Percentiles rank a stretch among this genome's conserved stretches.
Evolutionary conservation across 2,113 vertebrate species (phyloP).

Genomic region (Xiphophorus couchianus): DNA sequence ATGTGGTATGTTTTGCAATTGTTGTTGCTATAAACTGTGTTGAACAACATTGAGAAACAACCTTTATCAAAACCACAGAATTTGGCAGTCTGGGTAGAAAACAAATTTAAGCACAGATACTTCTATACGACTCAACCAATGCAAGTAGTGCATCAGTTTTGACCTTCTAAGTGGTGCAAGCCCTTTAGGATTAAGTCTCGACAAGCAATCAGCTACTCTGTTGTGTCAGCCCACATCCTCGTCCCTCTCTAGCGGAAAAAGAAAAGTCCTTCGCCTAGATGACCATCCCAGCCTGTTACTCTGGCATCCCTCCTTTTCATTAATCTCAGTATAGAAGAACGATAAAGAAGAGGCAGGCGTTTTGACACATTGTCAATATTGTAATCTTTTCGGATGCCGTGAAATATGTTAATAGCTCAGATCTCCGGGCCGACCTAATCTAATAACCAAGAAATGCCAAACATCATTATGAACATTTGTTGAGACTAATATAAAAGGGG

Average conservation of each 20-base stretch:
- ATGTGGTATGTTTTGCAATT: too few relatives aligned
- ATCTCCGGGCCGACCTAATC: slow-evolving; percentile 17
- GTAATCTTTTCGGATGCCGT: slow-evolving; percentile 10
- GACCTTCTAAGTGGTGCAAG: slow-evolving; percentile 50
- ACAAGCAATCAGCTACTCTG: slow-evolving; percentile 55
- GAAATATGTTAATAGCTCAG: slow-evolving; percentile 4
- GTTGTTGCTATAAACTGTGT: too few relatives aligned
- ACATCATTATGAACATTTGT: background rate
- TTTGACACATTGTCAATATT: slow-evolving; percentile 14
- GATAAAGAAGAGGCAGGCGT: slow-evolving; percentile 40
- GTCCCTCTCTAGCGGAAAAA: slow-evolving; percentile 31
- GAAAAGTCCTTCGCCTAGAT: slow-evolving; percentile 49
- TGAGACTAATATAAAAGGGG: slow-evolving; percentile 16
- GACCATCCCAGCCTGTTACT: slow-evolving; percentile 45
- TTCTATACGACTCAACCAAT: background rate
- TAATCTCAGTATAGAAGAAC: slow-evolving; percentile 41
- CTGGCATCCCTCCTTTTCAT: slow-evolving; percentile 41
- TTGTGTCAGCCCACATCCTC: slow-evolving; percentile 36
- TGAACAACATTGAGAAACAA: background rate
- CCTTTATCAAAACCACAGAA: background rate
- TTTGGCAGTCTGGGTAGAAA: background rate
- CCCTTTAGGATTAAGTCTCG: slow-evolving; percentile 43
- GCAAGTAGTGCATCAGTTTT: slow-evolving; percentile 20
- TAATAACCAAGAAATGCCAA: slow-evolving; percentile 14
- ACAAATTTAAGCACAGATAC: background rate